phyloP scores from a whole-genome alignment of 2,797 vertebrate species.

The Rhinogobio ventralis region DNA sequence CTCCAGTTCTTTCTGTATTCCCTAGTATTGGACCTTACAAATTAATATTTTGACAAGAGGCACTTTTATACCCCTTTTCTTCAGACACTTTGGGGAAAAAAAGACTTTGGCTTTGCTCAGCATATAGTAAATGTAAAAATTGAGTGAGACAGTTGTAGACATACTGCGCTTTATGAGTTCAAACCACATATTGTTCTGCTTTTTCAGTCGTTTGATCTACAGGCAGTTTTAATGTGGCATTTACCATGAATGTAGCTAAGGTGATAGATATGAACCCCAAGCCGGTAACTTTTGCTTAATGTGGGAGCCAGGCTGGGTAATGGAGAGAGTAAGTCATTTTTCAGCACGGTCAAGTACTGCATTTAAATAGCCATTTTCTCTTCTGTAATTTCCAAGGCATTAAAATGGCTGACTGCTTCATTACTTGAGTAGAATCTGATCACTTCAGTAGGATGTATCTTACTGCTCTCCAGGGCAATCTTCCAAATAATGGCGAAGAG shows the following conservation, averaged over 20 bases:
- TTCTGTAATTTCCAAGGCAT: constrained; percentile 62
- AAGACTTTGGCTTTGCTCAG: not conserved
- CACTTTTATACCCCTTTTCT: not conserved
- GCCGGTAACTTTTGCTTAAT: constrained; percentile 51
- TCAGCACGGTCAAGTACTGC: constrained; percentile 59
- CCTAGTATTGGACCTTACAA: constrained; percentile 21
- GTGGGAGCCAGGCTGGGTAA: constrained; percentile 44
- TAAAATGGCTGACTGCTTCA: constrained; percentile 60
- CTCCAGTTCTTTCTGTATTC: constrained; percentile 22
- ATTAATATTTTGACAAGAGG: constrained; percentile 41
- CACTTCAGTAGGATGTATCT: constrained; percentile 57
- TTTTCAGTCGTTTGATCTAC: not conserved
- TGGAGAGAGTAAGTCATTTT: constrained; percentile 56
- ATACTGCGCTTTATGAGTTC: not conserved
- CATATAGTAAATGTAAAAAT: not conserved
- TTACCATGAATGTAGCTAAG: constrained; percentile 4
- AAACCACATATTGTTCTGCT: not conserved
- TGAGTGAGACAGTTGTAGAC: not conserved
- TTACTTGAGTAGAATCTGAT: constrained; percentile 61
- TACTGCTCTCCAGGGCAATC: constrained; percentile 58
- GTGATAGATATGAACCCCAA: constrained; percentile 45
- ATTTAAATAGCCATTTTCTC: constrained; percentile 63
- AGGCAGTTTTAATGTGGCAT: not conserved
- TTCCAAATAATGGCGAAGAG: constrained; percentile 53
- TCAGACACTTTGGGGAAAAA: not conserved